Evolutionary conservation across 53 echinoderm and acorn worm genomes (phyloP), one percentile per base, ranked within the genome.

Genomic region (Crossaster papposus): DNA sequence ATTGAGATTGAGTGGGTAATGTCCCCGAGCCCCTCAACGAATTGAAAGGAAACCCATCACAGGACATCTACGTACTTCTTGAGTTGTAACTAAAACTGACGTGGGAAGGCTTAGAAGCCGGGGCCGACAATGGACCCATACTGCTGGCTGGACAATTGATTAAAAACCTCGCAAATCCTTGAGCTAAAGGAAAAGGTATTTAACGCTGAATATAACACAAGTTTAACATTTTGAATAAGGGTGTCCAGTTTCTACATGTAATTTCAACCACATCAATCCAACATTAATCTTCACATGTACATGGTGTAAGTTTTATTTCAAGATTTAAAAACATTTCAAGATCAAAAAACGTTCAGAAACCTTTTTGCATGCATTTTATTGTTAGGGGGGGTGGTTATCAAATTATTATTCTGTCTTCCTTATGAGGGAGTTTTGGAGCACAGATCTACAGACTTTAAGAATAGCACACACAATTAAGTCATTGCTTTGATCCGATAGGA

Each of bases 41-140:
- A 44, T 55, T 78, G 32, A 31, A 80, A 76, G 62, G 33, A 54
- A 70, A 54, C 14, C 87, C 64, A 87, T 87, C 87, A 76, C 36
- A 77, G 9, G 54, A 55, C 37, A 87, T 87, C 35, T 31, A 62
- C 36, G 62, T 63, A n/a, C 55, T 65, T 50, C 87, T 87, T 76
- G 87, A 87, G 77, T 36, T 76, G 87, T 87, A 87, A 87, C 62
- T 58, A 77, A 87, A 77, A 87, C 76, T 87, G 87, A 87, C 87
- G 36, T 32, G 37, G 24, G 63, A 64, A 87, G 87, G 63, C 72
- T 87, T 77, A 76, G 75, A 55, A 14, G 76, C 13, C 58, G 75
- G n/a, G 51, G 33, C n/a, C 54, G 33, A 83, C 83, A 83, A 68
- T 83, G 30, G 83, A 58, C 79, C 38, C 13, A 58, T 53, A 75